A percentile compares a stretch with the other conserved stretches of the same genome.
phyloP scores from a whole-genome alignment of 1,140 invertebrate species.

The Sitophilus oryzae region DNA sequence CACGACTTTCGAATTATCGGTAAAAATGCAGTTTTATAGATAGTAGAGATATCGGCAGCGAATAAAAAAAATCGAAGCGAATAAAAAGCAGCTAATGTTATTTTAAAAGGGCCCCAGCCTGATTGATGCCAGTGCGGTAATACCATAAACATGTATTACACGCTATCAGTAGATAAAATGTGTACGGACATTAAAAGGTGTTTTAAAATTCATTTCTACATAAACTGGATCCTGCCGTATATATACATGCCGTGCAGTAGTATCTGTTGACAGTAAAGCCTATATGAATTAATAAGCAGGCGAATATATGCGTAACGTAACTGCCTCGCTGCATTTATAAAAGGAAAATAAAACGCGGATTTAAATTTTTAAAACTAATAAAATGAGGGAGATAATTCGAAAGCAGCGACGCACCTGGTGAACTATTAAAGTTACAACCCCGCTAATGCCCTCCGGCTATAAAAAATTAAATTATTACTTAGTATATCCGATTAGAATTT shows the following conservation, averaged over 20 bases:
- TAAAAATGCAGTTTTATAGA: neutral
- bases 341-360: slow-evolving; percentile 21
- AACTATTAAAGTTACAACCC: slow-evolving; percentile 10
- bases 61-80: no score
- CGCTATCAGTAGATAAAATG: slow-evolving; percentile 13
- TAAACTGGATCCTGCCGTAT: slow-evolving; percentile 13
- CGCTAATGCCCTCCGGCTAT: neutral
- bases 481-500: slow-evolving; percentile 5
- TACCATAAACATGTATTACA: slow-evolving; percentile 14
- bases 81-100: neutral
- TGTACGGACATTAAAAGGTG: slow-evolving; percentile 15
- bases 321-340: slow-evolving; percentile 18
- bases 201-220: slow-evolving; percentile 23
- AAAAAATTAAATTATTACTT: slow-evolving; percentile 4
- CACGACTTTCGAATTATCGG: neutral
- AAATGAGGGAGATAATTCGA: slow-evolving; percentile 19
- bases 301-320: slow-evolving; percentile 20
- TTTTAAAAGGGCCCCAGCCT: neutral
- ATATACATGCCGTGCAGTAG: slow-evolving; percentile 12
- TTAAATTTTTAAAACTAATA: slow-evolving; percentile 23
- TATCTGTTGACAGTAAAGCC: slow-evolving; percentile 17
- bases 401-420: slow-evolving; percentile 18
- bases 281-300: slow-evolving; percentile 24
- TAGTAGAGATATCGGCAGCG: no score
- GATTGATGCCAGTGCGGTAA: slow-evolving; percentile 3